These are phyloP conservation scores for Maniola jurtina DNA, from an alignment of 1,140 invertebrate species.

Conservation along the genomic window DNA sequence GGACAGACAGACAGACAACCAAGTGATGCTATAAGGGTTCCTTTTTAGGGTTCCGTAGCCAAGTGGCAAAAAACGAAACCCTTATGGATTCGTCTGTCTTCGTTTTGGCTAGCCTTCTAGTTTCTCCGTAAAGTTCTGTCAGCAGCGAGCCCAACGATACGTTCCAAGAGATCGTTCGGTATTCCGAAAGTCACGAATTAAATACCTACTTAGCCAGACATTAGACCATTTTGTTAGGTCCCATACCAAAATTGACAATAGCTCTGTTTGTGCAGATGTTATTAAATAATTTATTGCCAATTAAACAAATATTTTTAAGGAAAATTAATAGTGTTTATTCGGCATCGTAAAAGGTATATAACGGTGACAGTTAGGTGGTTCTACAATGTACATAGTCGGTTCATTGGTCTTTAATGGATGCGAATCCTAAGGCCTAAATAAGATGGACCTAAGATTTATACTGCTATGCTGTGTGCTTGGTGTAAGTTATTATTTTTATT, in stretches of 20 bases:
- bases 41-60: no score
- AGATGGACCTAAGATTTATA: background rate
- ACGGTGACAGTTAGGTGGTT: background rate
- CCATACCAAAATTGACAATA: background rate
- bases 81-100: no score
- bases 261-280: conserved; percentile 4
- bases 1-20: no score
- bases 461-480: background rate
- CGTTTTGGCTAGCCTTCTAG: no score
- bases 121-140: no score
- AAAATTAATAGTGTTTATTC: conserved; percentile 18
- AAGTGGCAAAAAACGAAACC: no score
- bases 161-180: no score
- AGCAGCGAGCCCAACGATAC: no score
- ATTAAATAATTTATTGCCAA: conserved; percentile 25
- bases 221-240: background rate
- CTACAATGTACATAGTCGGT: conserved; percentile 5
- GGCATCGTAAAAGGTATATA: conserved; percentile 14
- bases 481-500: background rate
- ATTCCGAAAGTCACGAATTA: no score
- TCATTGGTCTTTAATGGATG: background rate
- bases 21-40: no score
- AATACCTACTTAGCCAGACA: no score
- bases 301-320: conserved; percentile 21
- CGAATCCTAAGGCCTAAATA: background rate